Base-by-base conservation (phyloP, 2,888 invertebrate species). In the Sarcophaga rosellei region DNA sequence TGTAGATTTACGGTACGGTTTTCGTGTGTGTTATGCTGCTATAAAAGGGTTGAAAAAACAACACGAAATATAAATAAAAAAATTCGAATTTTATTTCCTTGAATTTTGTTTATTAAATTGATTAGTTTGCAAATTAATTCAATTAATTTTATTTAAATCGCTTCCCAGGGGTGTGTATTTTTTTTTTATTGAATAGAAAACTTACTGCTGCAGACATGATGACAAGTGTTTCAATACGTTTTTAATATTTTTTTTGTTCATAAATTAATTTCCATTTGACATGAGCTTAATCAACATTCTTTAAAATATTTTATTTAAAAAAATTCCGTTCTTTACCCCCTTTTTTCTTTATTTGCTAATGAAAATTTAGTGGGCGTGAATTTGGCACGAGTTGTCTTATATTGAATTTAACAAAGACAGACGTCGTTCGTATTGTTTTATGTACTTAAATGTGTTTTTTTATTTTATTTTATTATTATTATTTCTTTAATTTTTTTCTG, bases 331-430 rank as follows among this genome's bases (percentile, higher is more conserved):
- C 25, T 63, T 65, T 53, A 66, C 21, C 53, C 6, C 6, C 0
- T 61, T 79, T 59, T 65, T 53, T 81, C 12, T 59, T 80, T 63
- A 44, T 53, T 47, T 45, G 61, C 20, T 47, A 21, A 21, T 73
- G 61, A 53, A 53, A 53, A 84, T 80, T 85, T 78, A 59, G 84
- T 85, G 84, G 84, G 84, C 80, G 81, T 85, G 73, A 77, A 68
- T 78, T 85, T 81, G 81, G 85, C 81, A 78, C 45, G 53, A 73
- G 17, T 65, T 66, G 65, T 61, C n/a, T 35, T 66, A 53, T 15
- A 53, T 53, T 53, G 53, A 15, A 15, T 53, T 5, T 53, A 53
- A 53, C 17, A 4, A 15, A 53, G 4, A 53, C 17, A 53, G 53
- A 53, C 53, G 17, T 53, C 53, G 53, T 12, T 17, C 17, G 53